Evolutionary conservation across 2,113 vertebrate genomes (phyloP).

Genomic region (Corythornis madagascariensis): DNA sequence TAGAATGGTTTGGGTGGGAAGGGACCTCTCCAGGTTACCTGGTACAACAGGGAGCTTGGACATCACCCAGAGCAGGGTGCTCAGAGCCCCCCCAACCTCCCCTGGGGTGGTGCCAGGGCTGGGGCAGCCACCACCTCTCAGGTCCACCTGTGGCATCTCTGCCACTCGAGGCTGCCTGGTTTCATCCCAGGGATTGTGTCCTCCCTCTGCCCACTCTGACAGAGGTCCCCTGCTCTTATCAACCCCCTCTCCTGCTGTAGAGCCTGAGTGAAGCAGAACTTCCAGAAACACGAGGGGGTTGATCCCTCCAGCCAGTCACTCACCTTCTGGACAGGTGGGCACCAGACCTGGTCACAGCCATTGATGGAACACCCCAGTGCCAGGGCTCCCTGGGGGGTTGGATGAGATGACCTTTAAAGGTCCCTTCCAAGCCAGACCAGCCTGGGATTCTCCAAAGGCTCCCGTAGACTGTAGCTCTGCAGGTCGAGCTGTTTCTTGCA

Average conservation of each 20-base stretch:
- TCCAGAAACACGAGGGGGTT: background rate
- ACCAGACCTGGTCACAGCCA: background rate
- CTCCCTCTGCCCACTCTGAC: background rate
- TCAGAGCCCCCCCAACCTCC: background rate
- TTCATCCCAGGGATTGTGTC: background rate
- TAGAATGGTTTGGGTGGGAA: background rate
- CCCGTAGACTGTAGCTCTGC: fast-evolving
- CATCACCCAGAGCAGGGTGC: background rate
- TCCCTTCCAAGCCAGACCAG: background rate
- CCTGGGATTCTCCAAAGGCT: background rate
- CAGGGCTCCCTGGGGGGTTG: background rate
- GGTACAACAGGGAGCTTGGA: background rate
- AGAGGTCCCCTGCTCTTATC: background rate
- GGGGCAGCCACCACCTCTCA: too few species aligned
- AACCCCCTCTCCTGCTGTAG: background rate
- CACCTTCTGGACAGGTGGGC: background rate
- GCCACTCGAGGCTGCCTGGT: background rate
- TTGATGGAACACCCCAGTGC: background rate
- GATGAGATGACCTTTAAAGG: background rate
- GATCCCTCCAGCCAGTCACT: background rate
- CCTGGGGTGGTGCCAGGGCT: too few species aligned
- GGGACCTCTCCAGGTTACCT: background rate
- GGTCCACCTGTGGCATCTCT: background rate
- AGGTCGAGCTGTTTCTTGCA: fast-evolving
- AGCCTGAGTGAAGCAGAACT: background rate